Evolutionary conservation across 35 echinoderm and acorn worm genomes (phyloP).

Genomic region (Hemicentrotus pulcherrimus): DNA sequence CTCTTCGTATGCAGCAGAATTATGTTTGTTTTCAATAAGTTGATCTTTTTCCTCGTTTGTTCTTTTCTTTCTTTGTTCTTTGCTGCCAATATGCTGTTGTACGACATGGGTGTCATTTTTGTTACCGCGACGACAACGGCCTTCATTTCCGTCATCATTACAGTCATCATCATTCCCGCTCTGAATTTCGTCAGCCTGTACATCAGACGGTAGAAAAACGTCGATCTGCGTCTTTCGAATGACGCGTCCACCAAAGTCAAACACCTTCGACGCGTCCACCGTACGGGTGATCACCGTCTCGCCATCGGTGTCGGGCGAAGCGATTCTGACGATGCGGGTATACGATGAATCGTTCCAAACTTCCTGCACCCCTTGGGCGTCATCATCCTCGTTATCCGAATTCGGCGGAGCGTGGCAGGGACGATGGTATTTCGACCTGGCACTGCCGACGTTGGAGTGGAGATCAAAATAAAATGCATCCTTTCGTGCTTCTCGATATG

Average conservation of each 20-base stretch:
- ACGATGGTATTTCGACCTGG: background rate
- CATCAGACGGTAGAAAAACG: background rate
- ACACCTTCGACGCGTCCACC: conserved; percentile 34
- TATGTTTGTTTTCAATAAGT: background rate
- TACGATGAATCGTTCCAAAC: conserved; percentile 32
- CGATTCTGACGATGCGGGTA: background rate
- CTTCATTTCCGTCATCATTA: background rate
- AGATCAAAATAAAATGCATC: conserved; percentile 14
- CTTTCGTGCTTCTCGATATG: conserved; percentile 13
- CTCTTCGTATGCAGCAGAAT: background rate
- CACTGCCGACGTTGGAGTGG: background rate
- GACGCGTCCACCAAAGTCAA: conserved; percentile 35
- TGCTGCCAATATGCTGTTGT: background rate
- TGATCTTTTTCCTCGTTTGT: background rate
- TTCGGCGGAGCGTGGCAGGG: background rate
- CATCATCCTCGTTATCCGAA: background rate
- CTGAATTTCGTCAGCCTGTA: background rate
- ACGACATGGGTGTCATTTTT: background rate
- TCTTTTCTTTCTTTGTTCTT: background rate
- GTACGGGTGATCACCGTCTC: conserved; percentile 33
- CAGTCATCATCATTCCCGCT: background rate
- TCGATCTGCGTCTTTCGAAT: conserved; percentile 26
- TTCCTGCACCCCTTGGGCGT: background rate
- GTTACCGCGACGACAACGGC: background rate
- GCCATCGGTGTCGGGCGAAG: background rate